phyloP scores from a whole-genome alignment of 2,797 vertebrate genomes.

The Telmatherina bonti region DNA sequence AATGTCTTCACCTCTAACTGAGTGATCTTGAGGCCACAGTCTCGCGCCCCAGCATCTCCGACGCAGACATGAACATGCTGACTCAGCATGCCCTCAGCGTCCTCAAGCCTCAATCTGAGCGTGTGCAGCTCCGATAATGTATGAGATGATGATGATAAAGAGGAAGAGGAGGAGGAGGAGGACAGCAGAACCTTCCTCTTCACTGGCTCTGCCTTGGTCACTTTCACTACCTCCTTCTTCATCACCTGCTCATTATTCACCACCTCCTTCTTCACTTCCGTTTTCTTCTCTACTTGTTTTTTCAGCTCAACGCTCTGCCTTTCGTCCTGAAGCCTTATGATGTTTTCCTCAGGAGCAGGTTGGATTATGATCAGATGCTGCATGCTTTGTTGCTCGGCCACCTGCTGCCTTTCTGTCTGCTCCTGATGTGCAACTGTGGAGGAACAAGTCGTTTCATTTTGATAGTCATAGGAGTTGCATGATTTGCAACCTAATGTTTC shows the following conservation, averaged over 20 bases:
- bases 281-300: conserved; percentile 36
- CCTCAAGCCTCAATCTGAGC: conserved; percentile 89
- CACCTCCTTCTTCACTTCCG: conserved; percentile 29
- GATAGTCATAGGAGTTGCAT: too few species aligned
- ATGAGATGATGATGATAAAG: conserved; percentile 30
- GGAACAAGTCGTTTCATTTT: conserved; percentile 2
- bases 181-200: conserved; percentile 52
- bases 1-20: conserved; percentile 87
- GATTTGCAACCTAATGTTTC: too few species aligned
- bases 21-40: conserved; percentile 87
- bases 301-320: conserved; percentile 20
- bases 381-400: background rate
- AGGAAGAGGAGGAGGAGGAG: conserved; percentile 4
- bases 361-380: conserved; percentile 33
- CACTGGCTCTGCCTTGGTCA: conserved; percentile 75
- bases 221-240: conserved; percentile 42
- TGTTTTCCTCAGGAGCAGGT: conserved; percentile 28
- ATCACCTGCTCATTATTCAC: conserved; percentile 22
- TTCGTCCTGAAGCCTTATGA: conserved; percentile 6
- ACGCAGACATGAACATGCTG: conserved; percentile 86
- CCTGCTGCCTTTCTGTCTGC: conserved; percentile 22
- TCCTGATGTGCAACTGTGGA: conserved; percentile 42
- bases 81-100: conserved; percentile 82
- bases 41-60: conserved; percentile 85
- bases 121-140: conserved; percentile 89